These are phyloP conservation scores for Drosophila paramelanica DNA, from an alignment of 2,888 invertebrate species.

Conservation along the genomic window DNA sequence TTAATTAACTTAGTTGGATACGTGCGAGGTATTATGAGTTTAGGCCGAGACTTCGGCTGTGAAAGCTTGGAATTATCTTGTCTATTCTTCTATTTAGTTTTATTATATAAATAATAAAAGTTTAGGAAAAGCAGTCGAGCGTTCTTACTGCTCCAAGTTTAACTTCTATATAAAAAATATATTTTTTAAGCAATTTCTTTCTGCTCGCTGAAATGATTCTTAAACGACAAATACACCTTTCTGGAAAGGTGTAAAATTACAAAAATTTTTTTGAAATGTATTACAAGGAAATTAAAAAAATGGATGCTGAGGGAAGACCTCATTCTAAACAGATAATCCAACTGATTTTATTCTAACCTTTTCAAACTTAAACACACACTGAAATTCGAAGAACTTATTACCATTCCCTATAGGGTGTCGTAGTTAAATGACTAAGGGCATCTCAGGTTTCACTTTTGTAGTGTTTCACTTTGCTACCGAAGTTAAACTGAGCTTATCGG, in stretches of 20 bases:
- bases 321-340: neutral
- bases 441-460: conserved; percentile 7
- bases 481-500: conserved; percentile 3
- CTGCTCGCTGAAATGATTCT: too few relatives aligned
- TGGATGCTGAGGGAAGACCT: too few relatives aligned
- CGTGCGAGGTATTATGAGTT: conserved; percentile 23
- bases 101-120: neutral
- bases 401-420: neutral
- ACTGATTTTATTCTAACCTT: neutral
- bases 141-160: too few relatives aligned
- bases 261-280: neutral
- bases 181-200: too few relatives aligned
- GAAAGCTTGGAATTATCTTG: neutral
- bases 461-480: conserved; percentile 19
- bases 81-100: conserved; percentile 3
- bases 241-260: neutral
- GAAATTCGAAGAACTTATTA: neutral
- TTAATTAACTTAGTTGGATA: conserved; percentile 74
- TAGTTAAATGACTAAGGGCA: neutral
- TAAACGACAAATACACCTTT: too few relatives aligned
- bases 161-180: too few relatives aligned
- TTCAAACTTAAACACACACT: neutral
- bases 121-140: neutral
- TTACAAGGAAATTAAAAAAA: too few relatives aligned
- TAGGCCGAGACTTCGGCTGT: neutral